Base-by-base conservation (phyloP, 1,140 invertebrate species). In the Fopius arisanus region DNA sequence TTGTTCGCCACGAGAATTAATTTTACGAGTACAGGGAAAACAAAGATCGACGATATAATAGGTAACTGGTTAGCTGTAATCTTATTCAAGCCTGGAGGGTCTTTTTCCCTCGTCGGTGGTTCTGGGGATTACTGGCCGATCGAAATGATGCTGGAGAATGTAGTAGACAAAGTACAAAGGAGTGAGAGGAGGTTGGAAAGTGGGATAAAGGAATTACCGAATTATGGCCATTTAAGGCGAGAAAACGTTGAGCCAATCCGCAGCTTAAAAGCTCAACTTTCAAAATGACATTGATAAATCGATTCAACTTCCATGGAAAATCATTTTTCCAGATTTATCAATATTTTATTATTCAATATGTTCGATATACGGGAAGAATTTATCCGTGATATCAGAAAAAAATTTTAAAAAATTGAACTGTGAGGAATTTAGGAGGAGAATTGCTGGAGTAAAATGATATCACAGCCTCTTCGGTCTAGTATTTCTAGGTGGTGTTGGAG, bases 41-140 rank as follows among this genome's bases (percentile, higher is more conserved):
- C 40, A 48, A 48, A 48, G 40, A 43, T 48, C 23, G 48, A 68
- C 6, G 33, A 37, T 72, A 65, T 72, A 72, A 65, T 72, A 65
- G 48, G 63, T 41, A 72, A 59, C 70, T 62, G 28, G 70, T 72
- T 72, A 72, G 70, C 31, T 28, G 59, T 72, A 72, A 72, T 72
- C 62, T 67, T 67, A 72, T 72, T 72, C 62, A 67, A 72, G 62
- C 37, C 41, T 43, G 9, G 23, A 28, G 21, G 41, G n/a, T 48
- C n/a, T n/a, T 48, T 48, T 48, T 48, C 43, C 43, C 43, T 19
- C 43, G 43, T 48, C 16, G 43, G 43, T 48, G 43, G 43, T 48
- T 48, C 43, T n/a, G 43, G 43, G 65, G 54, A 62, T 62, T 62
- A 73, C 67, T 48, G 26, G 28, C 19, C 65, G 63, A 73, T 73